Conservation (phyloP, 2,888 invertebrate species). For the Entomobrya proxima region DNA sequence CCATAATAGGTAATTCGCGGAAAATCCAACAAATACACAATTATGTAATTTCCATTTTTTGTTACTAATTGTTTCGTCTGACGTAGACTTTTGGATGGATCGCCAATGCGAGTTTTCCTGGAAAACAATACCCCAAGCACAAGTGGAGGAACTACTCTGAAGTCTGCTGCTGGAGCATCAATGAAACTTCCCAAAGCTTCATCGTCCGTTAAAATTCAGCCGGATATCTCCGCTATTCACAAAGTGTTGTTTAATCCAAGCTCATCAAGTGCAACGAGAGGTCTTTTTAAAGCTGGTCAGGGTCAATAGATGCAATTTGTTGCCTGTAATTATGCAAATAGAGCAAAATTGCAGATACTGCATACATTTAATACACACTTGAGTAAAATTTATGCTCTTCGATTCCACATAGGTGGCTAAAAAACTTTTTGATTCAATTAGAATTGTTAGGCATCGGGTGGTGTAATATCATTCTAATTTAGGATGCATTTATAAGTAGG, state of each 20-base stretch:
- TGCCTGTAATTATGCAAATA: not conserved
- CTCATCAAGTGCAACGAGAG: conserved; percentile 74
- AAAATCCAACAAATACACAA: not conserved
- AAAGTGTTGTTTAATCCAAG: conserved; percentile 81
- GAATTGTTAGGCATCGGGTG: too few relatives aligned
- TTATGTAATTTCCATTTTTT: not conserved
- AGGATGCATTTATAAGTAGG: conserved; percentile 26
- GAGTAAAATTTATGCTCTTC: too few relatives aligned
- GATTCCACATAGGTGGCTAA: too few relatives aligned
- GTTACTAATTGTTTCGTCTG: not conserved
- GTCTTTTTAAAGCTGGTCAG: conserved; percentile 75
- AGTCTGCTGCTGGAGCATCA: conserved; percentile 75
- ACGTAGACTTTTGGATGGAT: conserved; percentile 84
- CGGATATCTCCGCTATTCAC: conserved; percentile 84
- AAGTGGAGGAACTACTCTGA: conserved; percentile 68
- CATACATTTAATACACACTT: not conserved
- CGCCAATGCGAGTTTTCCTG: conserved; percentile 93
- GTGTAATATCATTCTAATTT: not conserved
- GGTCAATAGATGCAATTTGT: conserved; percentile 44
- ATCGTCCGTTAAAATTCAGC: conserved; percentile 79
- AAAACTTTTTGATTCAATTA: too few relatives aligned
- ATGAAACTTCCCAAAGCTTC: conserved; percentile 78
- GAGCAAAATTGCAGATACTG: not conserved
- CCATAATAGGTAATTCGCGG: conserved; percentile 86
- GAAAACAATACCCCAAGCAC: conserved; percentile 83